Evolutionary conservation across 2,888 invertebrate genomes (phyloP), one percentile per base, ranked within the genome.

Genomic region (Taenaris catops): DNA sequence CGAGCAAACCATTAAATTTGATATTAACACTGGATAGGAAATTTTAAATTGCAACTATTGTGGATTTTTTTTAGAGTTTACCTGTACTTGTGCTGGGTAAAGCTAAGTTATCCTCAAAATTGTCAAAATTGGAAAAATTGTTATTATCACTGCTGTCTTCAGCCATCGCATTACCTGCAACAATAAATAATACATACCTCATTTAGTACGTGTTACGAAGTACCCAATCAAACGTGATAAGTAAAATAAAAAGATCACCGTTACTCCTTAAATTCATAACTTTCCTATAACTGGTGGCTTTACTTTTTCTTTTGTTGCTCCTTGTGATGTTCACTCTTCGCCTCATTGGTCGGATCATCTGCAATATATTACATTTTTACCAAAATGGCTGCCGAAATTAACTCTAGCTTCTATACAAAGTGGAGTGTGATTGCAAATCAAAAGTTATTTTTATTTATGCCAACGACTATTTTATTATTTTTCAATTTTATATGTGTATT

Each of bases 1-100:
- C n/a, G n/a, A n/a, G n/a, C n/a, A n/a, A n/a, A n/a, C n/a, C n/a
- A n/a, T n/a, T n/a, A n/a, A n/a, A n/a, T n/a, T n/a, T n/a, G n/a
- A n/a, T n/a, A n/a, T n/a, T n/a, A n/a, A n/a, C n/a, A n/a, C n/a
- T n/a, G n/a, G n/a, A n/a, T n/a, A n/a, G n/a, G n/a, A n/a, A n/a
- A n/a, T n/a, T n/a, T n/a, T n/a, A n/a, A n/a, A n/a, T n/a, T n/a
- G n/a, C n/a, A n/a, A n/a, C n/a, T n/a, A n/a, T n/a, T n/a, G n/a
- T n/a, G n/a, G n/a, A n/a, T n/a, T n/a, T n/a, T n/a, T n/a, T n/a
- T n/a, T n/a, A n/a, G n/a, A n/a, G n/a, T n/a, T 46, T 62, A 62
- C 92, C 92, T 52, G 91, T 90, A 55, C 91, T 91, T 25, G 92
- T 92, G 58, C 91, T 91, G 6, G 91, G 91, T 45, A 89, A 78